These are phyloP conservation scores for Xiphophorus birchmanni DNA, from an alignment of 2,797 vertebrate genomes.

Conservation along the genomic window DNA sequence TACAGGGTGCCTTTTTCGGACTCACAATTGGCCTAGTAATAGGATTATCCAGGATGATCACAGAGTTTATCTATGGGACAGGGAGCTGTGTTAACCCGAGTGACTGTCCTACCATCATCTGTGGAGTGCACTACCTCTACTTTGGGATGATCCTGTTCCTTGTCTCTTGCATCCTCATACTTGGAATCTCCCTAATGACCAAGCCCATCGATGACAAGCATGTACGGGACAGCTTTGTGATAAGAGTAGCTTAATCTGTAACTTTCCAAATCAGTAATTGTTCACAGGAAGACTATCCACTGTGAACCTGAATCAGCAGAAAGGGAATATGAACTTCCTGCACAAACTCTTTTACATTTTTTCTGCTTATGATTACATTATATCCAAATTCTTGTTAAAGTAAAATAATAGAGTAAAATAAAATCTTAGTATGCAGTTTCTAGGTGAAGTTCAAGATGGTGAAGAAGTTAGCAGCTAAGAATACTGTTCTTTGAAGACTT, in stretches of 20 bases:
- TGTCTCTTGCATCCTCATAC: slow-evolving; percentile 73
- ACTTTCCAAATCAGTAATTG: background rate
- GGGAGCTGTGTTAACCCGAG: slow-evolving; percentile 88
- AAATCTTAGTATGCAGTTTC: background rate
- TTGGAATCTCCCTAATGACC: slow-evolving; percentile 88
- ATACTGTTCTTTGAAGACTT: too few relatives aligned
- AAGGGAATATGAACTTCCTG: background rate
- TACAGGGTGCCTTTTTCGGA: slow-evolving; percentile 95
- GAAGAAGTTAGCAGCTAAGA: too few relatives aligned
- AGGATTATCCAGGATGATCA: slow-evolving; percentile 89
- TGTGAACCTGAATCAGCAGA: background rate
- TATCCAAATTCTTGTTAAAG: background rate
- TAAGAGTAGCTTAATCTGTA: slow-evolving; percentile 22
- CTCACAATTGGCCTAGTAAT: slow-evolving; percentile 84
- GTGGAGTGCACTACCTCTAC: slow-evolving; percentile 95
- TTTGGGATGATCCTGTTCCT: slow-evolving; percentile 91
- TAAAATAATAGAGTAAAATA: background rate
- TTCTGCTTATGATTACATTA: background rate
- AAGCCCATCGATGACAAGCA: slow-evolving; percentile 93
- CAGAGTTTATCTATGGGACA: slow-evolving; percentile 90
- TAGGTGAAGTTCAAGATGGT: background rate
- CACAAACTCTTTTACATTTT: background rate
- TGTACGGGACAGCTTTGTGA: slow-evolving; percentile 76
- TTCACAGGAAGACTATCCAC: background rate
- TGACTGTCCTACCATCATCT: slow-evolving; percentile 91